Percentiles rank a stretch among this genome's conserved stretches.
phyloP scores from a whole-genome alignment of 2,113 vertebrate species.

The Hippoglossus stenolepis region DNA sequence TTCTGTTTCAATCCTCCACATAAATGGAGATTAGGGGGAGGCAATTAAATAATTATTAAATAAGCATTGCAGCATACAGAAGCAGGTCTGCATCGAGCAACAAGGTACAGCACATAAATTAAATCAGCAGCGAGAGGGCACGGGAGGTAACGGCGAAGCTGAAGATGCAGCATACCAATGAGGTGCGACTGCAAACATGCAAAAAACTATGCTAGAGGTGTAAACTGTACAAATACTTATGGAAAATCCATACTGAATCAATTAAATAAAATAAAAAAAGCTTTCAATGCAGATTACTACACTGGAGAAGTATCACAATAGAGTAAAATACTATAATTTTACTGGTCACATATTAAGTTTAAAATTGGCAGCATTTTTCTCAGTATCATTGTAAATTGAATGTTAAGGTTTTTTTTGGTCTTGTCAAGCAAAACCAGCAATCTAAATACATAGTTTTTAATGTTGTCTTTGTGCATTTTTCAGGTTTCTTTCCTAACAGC shows the following conservation, averaged over 20 bases:
- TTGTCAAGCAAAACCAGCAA: neutral
- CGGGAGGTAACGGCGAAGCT: slow-evolving; percentile 14
- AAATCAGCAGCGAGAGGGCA: slow-evolving; percentile 15
- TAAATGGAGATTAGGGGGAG: slow-evolving; percentile 12
- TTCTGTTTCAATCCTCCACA: slow-evolving; percentile 14
- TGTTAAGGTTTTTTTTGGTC: neutral
- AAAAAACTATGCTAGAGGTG: neutral
- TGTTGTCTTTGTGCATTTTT: neutral
- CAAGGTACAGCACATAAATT: slow-evolving; percentile 41
- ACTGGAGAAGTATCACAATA: neutral
- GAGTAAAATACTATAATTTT: neutral
- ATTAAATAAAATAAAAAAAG: too few relatives aligned
- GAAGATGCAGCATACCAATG: slow-evolving; percentile 36
- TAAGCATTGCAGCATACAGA: slow-evolving; percentile 18
- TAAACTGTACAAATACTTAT: neutral
- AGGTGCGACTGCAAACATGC: slow-evolving; percentile 25
- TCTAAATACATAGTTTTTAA: neutral
- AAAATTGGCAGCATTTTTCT: too few relatives aligned
- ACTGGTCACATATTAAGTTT: too few relatives aligned
- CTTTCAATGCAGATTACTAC: too few relatives aligned
- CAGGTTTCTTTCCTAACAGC: slow-evolving; percentile 96
- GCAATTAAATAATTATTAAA: slow-evolving; percentile 40
- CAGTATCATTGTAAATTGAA: neutral
- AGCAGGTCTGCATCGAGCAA: slow-evolving; percentile 37
- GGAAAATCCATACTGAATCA: too few relatives aligned